Conservation (phyloP, 2,113 vertebrate species). For the Camelus bactrianus region DNA sequence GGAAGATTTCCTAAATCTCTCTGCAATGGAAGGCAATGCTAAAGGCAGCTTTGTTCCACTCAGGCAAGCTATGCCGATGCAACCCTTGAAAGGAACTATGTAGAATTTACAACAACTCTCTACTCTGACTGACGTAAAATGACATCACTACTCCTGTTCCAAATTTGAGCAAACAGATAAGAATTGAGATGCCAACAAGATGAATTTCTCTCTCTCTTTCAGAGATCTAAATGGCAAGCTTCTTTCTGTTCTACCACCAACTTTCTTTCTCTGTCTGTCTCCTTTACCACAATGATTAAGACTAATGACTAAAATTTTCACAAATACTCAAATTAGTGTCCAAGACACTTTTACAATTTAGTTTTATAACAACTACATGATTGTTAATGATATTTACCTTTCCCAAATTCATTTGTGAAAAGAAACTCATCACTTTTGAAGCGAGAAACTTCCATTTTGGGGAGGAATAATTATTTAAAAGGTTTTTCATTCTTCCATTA, state of each 20-base stretch:
- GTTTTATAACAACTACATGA: background rate
- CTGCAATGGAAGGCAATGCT: background rate
- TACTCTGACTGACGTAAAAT: background rate
- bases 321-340: background rate
- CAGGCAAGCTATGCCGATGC: background rate
- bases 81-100: background rate
- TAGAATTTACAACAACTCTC: background rate
- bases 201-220: background rate
- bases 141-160: background rate
- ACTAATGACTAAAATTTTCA: background rate
- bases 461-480: background rate
- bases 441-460: background rate
- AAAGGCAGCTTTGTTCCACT: background rate
- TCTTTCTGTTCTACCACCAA: background rate
- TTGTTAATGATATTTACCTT: background rate
- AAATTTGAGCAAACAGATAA: background rate
- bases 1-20: background rate
- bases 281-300: background rate
- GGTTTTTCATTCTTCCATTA: background rate
- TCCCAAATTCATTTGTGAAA: background rate
- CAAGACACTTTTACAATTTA: background rate
- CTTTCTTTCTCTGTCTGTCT: background rate
- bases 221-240: background rate
- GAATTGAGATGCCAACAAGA: background rate
- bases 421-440: background rate